Conservation (phyloP, 2,888 invertebrate species). For the Cactoblastis cactorum region DNA sequence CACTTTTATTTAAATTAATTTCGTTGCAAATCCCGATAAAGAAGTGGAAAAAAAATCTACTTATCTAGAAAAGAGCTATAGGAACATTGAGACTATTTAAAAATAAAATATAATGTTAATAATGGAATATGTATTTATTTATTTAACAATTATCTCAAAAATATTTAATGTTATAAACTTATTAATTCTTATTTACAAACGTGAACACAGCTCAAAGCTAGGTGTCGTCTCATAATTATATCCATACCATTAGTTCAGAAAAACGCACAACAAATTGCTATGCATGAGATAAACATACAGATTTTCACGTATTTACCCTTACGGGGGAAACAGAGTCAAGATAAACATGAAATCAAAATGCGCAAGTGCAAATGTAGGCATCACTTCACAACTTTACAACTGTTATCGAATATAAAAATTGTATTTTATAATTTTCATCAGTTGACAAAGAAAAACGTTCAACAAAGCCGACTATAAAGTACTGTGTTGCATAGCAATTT, state of each 20-base stretch:
- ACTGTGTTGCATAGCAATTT: background rate
- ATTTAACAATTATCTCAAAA: conserved; percentile 53
- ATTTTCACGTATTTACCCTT: no score
- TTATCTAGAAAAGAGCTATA: background rate
- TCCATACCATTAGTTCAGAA: background rate
- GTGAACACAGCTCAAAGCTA: conserved; percentile 31
- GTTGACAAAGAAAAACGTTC: no score
- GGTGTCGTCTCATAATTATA: conserved; percentile 15
- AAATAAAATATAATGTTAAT: background rate
- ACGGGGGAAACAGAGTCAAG: no score
- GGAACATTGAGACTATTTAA: background rate
- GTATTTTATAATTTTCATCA: no score
- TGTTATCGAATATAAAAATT: no score
- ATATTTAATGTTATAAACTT: conserved; percentile 40
- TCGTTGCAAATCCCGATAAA: no score
- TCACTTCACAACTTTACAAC: no score
- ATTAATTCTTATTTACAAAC: conserved; percentile 19
- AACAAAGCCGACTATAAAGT: no score
- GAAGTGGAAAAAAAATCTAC: no score
- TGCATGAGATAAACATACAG: background rate
- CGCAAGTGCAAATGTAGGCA: no score
- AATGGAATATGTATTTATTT: conserved; percentile 22
- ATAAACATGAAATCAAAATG: no score
- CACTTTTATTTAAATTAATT: no score
- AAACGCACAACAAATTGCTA: background rate